Evolutionary conservation across 2,797 vertebrate species (phyloP), one percentile per base, ranked within the genome.

Genomic region (Poecilia velifera): DNA sequence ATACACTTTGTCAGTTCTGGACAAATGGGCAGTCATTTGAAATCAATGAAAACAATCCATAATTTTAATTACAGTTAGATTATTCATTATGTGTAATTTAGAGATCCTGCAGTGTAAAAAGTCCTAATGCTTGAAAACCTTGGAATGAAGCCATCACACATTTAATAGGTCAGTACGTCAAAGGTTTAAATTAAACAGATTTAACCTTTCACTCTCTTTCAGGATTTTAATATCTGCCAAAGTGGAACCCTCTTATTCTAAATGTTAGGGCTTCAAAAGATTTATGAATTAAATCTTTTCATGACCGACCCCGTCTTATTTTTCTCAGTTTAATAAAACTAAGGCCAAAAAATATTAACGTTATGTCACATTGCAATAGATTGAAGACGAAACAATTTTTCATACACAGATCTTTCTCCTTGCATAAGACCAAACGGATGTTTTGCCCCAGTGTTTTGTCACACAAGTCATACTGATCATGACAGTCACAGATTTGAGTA

Each of bases 1-100:
- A 43, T 25, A 45, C 39, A 71, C n/a, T 28, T 66, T n/a, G 64
- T 22, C 25, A 8, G 31, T 72, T 31, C 43, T 43, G 16, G 8
- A 59, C 34, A 76, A 72, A 72, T 64, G 36, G 25, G 68, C 31
- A 72, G 13, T 59, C 34, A 59, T 47, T 76, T 76, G 14, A 49
- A 76, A 62, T 68, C 71, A 10, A 62, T 72, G 53, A 49, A 49
- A 74, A n/a, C 28, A 64, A 49, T 64, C 36, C 1, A 71, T 75
- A 16, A 70, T 76, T 76, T 66, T 64, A 49, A 59, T 66, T 39
- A 45, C 6, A 68, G 57, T 4, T 20, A 14, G 70, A 16, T 41
- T 49, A 39, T 62, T 43, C 18, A 41, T 66, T 51, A 28, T 47
- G 36, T 53, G 53, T 53, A 20, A 74, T 14, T 46, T 59, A 13